Base-by-base conservation (phyloP, 2,888 invertebrate species). In the Pandemis cinnamomeana region DNA sequence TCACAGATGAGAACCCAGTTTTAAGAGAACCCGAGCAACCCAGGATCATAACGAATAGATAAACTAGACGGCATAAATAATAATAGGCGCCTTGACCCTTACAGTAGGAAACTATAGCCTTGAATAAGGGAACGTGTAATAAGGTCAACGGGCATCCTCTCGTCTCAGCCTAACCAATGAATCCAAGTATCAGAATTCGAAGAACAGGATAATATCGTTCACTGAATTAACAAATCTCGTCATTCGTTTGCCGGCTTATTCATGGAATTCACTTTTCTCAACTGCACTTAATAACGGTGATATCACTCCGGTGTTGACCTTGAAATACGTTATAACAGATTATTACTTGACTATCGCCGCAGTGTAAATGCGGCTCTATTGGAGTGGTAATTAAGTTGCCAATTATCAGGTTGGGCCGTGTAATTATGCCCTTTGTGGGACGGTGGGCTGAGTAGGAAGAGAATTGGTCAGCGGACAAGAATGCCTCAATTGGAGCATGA, bases 391-490 rank as follows among this genome's bases (percentile, higher is more conserved):
- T 0, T 46, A 46, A 46, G 64, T 27, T 46, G 5, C 27, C 36
- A 67, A 67, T 13, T 44, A 11, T 8, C 10, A 10, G 5, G n/a
- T 41, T 63, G 8, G 13, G 0, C 11, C 27, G n/a, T 1, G 36
- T 27, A 27, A 85, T 87, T 87, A 86, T 81, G 76, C 84, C 77
- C 80, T 82, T 84, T 86, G 87, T 87, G 87, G 82, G 67, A 41
- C 15, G 71, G 68, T 87, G 84, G 86, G 86, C 83, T 86, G 86
- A 87, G 78, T 76, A 88, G 88, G 88, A 89, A 89, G 86, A 84
- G 78, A 80, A 79, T 80, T 84, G 83, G 80, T 84, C 87, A 81
- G 80, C 76, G 78, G 77, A 74, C 76, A 75, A 77, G 81, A 82
- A 79, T 81, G 83, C 84, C 84, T 83, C 80, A 87, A 83, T 78